Conservation (phyloP, 1,140 invertebrate genomes). For the Matsumurasca onukii region DNA sequence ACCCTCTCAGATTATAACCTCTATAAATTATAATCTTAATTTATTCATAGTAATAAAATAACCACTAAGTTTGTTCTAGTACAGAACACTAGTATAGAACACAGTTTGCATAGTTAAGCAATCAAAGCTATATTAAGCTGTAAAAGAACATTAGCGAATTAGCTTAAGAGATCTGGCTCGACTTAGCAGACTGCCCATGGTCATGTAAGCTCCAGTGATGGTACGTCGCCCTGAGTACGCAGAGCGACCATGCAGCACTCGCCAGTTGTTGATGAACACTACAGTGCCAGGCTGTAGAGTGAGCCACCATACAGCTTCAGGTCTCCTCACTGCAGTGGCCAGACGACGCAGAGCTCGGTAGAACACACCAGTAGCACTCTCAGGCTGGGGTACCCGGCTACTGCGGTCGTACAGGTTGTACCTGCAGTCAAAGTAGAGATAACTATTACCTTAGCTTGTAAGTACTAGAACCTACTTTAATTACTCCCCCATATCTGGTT, state of each 20-base stretch:
- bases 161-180: slow-evolving; percentile 47
- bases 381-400: slow-evolving; percentile 50
- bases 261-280: slow-evolving; percentile 73
- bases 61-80: too few relatives aligned
- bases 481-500: background rate
- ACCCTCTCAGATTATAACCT: too few relatives aligned
- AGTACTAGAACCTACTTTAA: too few relatives aligned
- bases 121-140: too few relatives aligned
- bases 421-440: slow-evolving; percentile 43
- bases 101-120: too few relatives aligned
- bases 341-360: slow-evolving; percentile 61
- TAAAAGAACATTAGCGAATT: too few relatives aligned
- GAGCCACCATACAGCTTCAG: slow-evolving; percentile 56
- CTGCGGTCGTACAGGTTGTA: slow-evolving; percentile 71
- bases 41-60: too few relatives aligned
- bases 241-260: slow-evolving; percentile 68
- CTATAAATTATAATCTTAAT: too few relatives aligned
- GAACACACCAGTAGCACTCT: slow-evolving; percentile 56
- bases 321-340: slow-evolving; percentile 54
- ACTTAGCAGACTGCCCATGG: slow-evolving; percentile 61
- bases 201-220: slow-evolving; percentile 60
- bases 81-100: too few relatives aligned
- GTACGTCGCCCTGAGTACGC: slow-evolving; percentile 60
- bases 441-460: too few relatives aligned
- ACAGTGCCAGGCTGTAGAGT: slow-evolving; percentile 64